Percentiles rank a stretch among this genome's conserved stretches.
These are phyloP conservation scores for Netelia virgata DNA, from an alignment of 2,888 invertebrate species.

Conservation along the genomic window DNA sequence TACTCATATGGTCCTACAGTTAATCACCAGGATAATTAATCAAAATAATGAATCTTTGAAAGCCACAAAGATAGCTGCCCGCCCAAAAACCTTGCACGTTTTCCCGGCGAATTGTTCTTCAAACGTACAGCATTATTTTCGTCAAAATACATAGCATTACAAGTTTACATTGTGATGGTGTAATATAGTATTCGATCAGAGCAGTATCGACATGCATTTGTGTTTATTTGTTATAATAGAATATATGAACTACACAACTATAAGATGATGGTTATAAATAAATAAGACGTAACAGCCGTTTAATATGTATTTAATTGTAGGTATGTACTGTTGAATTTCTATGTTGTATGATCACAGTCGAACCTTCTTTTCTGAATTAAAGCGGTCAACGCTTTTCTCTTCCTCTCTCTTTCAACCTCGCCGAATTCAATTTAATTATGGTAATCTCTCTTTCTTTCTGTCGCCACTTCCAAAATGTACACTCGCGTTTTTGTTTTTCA, in stretches of 20 bases:
- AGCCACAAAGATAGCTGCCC: neutral
- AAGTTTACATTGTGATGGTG: neutral
- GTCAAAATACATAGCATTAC: neutral
- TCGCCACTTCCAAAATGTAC: neutral
- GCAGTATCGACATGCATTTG: slow-evolving; percentile 56
- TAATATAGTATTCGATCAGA: neutral
- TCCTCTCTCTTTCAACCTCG: slow-evolving; percentile 3
- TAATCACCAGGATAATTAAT: neutral
- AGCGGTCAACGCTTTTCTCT: slow-evolving; percentile 63
- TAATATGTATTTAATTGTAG: slow-evolving; percentile 51
- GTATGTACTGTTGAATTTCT: slow-evolving; percentile 28
- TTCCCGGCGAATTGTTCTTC: no score
- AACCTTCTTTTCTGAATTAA: slow-evolving; percentile 28
- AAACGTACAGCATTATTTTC: no score
- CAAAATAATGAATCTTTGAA: neutral
- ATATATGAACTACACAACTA: slow-evolving; percentile 55
- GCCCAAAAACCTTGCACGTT: no score
- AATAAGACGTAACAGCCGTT: slow-evolving; percentile 65
- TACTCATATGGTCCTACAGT: neutral
- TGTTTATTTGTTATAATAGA: slow-evolving; percentile 68
- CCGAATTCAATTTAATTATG: slow-evolving; percentile 20
- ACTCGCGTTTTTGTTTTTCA: neutral
- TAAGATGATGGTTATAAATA: slow-evolving; percentile 58
- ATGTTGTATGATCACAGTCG: slow-evolving; percentile 62
- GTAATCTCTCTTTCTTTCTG: neutral